phyloP scores from a whole-genome alignment of 1,140 invertebrate genomes.

The Nephila pilipes region DNA sequence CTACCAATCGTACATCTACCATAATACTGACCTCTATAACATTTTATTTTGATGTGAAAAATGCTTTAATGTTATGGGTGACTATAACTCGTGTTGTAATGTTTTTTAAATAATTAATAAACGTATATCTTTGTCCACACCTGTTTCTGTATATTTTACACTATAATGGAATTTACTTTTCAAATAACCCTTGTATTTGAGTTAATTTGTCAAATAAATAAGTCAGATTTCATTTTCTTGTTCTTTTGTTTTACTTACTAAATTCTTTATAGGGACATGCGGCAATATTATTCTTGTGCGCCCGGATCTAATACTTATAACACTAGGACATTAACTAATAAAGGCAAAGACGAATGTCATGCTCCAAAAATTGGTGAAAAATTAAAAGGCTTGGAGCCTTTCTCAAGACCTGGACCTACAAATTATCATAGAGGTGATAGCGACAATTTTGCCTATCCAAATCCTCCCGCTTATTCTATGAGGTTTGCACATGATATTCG shows the following conservation, averaged over 20 bases:
- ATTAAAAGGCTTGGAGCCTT: neutral
- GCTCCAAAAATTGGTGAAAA: constrained; percentile 42
- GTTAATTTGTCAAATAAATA: no score
- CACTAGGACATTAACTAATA: constrained; percentile 2
- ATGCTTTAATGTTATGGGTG: no score
- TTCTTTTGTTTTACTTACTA: neutral
- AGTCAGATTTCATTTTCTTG: no score
- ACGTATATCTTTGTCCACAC: no score
- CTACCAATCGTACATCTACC: no score
- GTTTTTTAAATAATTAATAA: no score
- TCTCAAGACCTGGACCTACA: constrained; percentile 7
- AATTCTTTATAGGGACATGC: neutral
- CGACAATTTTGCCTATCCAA: neutral
- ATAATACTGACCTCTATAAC: no score
- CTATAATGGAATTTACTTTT: no score
- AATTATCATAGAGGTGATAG: constrained; percentile 32
- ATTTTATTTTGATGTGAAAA: no score
- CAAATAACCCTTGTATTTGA: no score
- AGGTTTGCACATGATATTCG: neutral
- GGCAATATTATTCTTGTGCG: neutral
- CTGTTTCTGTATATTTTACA: no score
- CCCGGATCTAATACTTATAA: constrained; percentile 40
- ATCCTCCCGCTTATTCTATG: constrained; percentile 26
- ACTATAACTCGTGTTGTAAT: no score
- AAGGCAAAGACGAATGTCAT: constrained; percentile 49